Base-by-base conservation (phyloP, 2,113 vertebrate genomes). In the Dicentrarchus labrax region DNA sequence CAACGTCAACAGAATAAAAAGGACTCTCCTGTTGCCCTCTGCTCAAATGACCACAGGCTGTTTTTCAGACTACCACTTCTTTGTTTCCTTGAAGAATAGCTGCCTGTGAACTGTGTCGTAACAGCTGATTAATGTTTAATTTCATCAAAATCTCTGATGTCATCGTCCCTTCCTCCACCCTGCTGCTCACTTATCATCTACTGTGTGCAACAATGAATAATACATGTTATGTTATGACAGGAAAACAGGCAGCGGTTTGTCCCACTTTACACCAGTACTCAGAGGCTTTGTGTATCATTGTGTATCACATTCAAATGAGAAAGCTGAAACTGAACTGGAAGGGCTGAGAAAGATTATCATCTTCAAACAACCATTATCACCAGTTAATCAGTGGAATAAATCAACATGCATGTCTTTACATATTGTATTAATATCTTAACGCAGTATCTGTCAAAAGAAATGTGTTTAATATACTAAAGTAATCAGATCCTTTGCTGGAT, bases 21-120 rank as follows among this genome's bases (percentile, higher is more conserved):
- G 30, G 3, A 6, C 19, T 74, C 56, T 60, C 74, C 45, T 51
- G 50, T 67, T 22, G 4, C 43, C 47, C 2, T 80, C 59, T 72
- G 59, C 69, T 82, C 39, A 15, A 81, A 60, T 11, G 38, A 73
- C 68, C 77, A 48, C 53, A 12, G 22, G 57, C 22, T 22, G 51
- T 72, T 76, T 74, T 56, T 60, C 72, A n/a, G 24, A 89, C 80
- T 13, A 80, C 24, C n/a, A 62, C 66, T 66, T 73, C 84, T 86
- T 90, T 92, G 91, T 91, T 80, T 74, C 30, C 59, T 4, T 24
- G 12, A 87, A 84, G 80, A 93, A 88, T 81, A 72, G 68, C 56
- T 21, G 48, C 75, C 78, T 89, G 84, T 78, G 79, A 85, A 45
- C 38, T 8, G 39, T 38, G 61, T 54, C 59, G 43, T 87, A 61